Percentiles rank a stretch among this genome's conserved stretches.
These are phyloP conservation scores for Ictalurus punctatus DNA, from an alignment of 2,113 vertebrate species.

Conservation along the genomic window DNA sequence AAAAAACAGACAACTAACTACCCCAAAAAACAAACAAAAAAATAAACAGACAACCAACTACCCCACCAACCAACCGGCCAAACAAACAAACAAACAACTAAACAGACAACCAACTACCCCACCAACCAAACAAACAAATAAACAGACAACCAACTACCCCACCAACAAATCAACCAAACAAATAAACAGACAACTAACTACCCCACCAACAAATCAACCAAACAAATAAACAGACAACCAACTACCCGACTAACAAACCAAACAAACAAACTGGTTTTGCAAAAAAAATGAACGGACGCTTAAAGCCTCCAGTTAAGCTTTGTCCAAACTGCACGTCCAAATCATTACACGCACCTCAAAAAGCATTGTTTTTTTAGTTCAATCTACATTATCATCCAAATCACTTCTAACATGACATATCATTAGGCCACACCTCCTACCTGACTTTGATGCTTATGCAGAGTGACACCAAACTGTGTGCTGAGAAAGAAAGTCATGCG, in stretches of 20 bases:
- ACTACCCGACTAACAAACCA: neutral
- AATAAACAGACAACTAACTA: neutral
- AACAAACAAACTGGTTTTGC: neutral
- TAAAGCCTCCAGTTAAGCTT: neutral
- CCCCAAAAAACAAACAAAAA: neutral
- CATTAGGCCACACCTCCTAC: neutral
- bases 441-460: neutral
- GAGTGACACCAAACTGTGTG: neutral
- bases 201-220: fast-evolving
- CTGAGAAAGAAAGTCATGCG: no score
- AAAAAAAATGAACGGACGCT: neutral
- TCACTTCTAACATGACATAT: neutral
- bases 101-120: neutral
- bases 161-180: neutral
- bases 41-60: neutral
- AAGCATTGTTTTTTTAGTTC: neutral
- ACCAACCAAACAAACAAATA: neutral
- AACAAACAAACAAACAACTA: neutral
- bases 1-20: no score
- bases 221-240: neutral
- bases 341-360: neutral
- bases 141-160: neutral
- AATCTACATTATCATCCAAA: neutral
- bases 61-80: neutral
- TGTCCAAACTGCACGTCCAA: neutral